A percentile compares a stretch with the other conserved stretches of the same genome.
phyloP scores from a whole-genome alignment of 2,888 invertebrate species.

The Serrognathus titanus region DNA sequence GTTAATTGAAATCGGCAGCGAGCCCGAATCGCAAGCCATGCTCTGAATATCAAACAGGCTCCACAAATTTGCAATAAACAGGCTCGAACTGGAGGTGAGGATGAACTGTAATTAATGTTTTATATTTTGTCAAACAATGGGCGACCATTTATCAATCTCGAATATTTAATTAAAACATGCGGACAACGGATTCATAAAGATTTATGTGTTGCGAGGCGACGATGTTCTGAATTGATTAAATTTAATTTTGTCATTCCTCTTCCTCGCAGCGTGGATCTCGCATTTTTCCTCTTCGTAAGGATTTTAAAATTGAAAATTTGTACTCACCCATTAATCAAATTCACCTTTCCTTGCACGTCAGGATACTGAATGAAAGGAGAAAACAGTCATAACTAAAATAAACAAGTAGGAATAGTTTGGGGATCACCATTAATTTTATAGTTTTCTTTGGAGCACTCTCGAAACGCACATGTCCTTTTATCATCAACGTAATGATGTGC shows the following conservation, averaged over 20 bases:
- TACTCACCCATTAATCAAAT: not conserved
- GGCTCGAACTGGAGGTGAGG: constrained; percentile 34
- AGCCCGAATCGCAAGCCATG: constrained; percentile 28
- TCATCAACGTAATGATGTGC: constrained; percentile 14
- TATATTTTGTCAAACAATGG: constrained; percentile 49
- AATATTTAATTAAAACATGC: constrained; percentile 53
- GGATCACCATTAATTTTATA: constrained; percentile 24
- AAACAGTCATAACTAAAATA: constrained; percentile 25
- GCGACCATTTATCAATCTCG: constrained; percentile 49
- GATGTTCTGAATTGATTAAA: constrained; percentile 47
- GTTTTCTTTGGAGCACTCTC: constrained; percentile 15
- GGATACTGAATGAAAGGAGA: constrained; percentile 12
- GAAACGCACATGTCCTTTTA: constrained; percentile 29
- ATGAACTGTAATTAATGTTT: constrained; percentile 46
- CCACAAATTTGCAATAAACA: constrained; percentile 34
- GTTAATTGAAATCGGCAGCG: constrained; percentile 35
- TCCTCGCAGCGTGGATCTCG: not conserved
- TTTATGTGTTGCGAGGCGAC: constrained; percentile 47
- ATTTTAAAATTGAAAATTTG: not conserved
- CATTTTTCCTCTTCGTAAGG: not conserved
- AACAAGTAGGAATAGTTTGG: constrained; percentile 20
- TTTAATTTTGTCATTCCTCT: constrained; percentile 43
- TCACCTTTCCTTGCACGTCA: not conserved
- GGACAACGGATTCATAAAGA: constrained; percentile 51
- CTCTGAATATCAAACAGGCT: constrained; percentile 30